Evolutionary conservation across 2,888 invertebrate genomes (phyloP).

Genomic region (Stenchaetothrips biformis): DNA sequence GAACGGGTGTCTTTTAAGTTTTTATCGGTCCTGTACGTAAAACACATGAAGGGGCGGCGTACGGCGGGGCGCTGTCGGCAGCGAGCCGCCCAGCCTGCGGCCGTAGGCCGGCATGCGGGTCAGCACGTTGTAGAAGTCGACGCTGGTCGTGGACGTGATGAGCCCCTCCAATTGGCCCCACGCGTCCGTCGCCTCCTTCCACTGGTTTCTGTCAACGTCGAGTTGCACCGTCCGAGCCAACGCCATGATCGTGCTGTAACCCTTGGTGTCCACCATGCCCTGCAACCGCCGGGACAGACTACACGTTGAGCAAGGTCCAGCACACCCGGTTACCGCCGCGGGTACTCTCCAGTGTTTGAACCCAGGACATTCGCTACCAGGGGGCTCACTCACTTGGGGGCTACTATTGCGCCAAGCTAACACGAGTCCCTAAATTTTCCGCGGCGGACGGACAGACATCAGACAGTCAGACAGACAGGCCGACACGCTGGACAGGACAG

Average conservation of each 20-base stretch:
- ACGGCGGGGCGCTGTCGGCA: background rate
- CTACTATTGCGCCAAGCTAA: no score
- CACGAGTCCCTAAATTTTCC: no score
- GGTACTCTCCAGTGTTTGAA: no score
- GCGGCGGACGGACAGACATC: no score
- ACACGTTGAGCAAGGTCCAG: background rate
- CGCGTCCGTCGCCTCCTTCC: slow-evolving; percentile 55
- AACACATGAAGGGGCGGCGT: background rate
- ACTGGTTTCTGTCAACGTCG: slow-evolving; percentile 46
- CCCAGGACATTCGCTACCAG: no score
- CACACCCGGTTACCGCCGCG: no score
- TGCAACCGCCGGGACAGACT: background rate
- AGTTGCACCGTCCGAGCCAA: background rate
- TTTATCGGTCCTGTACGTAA: no score
- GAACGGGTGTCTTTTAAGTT: no score
- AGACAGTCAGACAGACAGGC: no score
- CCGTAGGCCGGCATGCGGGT: slow-evolving; percentile 42
- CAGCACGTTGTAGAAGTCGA: slow-evolving; percentile 77
- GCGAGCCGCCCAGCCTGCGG: background rate
- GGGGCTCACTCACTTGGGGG: no score
- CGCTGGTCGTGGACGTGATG: slow-evolving; percentile 51
- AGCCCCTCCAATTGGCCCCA: slow-evolving; percentile 62
- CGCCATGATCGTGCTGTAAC: background rate
- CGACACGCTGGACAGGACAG: no score
- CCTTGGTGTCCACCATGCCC: slow-evolving; percentile 26